A percentile compares a stretch with the other conserved stretches of the same genome.
Conservation (phyloP, 1,140 invertebrate genomes). For the Drosophila ficusphila region DNA sequence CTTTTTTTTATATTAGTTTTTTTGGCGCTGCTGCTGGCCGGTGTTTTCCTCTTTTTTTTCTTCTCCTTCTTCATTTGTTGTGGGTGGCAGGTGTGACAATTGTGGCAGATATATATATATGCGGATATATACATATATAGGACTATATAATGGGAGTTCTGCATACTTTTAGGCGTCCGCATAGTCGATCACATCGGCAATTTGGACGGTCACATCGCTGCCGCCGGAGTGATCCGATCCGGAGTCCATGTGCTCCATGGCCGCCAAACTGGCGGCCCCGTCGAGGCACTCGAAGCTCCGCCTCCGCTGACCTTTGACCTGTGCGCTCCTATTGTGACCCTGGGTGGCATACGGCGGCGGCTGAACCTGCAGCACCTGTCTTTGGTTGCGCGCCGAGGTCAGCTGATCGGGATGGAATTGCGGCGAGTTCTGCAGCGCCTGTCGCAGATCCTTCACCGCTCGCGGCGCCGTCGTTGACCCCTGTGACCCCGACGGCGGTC, state of each 20-base stretch:
- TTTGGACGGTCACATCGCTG: slow-evolving; percentile 81
- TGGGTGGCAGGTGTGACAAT: slow-evolving; percentile 20
- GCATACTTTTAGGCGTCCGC: slow-evolving; percentile 71
- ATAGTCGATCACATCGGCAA: slow-evolving; percentile 81
- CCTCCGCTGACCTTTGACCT: neutral
- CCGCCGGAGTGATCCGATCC: slow-evolving; percentile 83
- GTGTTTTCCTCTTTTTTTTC: neutral
- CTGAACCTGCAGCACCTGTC: slow-evolving; percentile 19
- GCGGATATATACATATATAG: slow-evolving; percentile 1
- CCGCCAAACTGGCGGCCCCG: slow-evolving; percentile 61
- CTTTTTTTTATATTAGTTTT: slow-evolving; percentile 5
- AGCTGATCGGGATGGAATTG: slow-evolving; percentile 69
- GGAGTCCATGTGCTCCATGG: slow-evolving; percentile 74
- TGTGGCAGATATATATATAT: slow-evolving; percentile 2
- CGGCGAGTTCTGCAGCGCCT: slow-evolving; percentile 61
- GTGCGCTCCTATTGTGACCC: neutral
- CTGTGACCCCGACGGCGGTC: slow-evolving; percentile 12
- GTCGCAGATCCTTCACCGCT: slow-evolving; percentile 67
- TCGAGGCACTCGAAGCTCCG: slow-evolving; percentile 56
- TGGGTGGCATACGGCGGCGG: slow-evolving; percentile 16
- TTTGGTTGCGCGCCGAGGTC: slow-evolving; percentile 51
- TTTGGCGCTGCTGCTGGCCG: slow-evolving; percentile 4
- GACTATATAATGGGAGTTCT: neutral
- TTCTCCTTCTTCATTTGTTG: neutral
- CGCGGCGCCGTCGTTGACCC: slow-evolving; percentile 22